Percentiles rank a stretch among this genome's conserved stretches.
Conservation (phyloP, 2,113 vertebrate species). For the Rafetus swinhoei region DNA sequence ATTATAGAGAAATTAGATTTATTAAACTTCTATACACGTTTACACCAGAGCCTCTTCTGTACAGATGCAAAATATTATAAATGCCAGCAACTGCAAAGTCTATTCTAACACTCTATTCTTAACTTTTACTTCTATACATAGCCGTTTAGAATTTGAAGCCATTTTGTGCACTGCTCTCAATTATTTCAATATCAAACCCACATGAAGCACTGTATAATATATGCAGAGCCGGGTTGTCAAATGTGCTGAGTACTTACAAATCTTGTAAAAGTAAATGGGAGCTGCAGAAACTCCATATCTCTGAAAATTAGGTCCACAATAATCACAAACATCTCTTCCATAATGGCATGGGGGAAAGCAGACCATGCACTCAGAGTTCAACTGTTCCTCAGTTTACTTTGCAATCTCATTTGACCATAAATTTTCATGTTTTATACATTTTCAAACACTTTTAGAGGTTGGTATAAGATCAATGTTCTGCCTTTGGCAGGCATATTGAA, state of each 20-base stretch:
- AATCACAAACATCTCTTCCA: rapidly evolving
- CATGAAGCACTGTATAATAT: not conserved
- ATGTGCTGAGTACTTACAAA: not conserved
- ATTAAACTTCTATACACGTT: not conserved
- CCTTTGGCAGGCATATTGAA: not conserved
- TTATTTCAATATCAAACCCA: not conserved
- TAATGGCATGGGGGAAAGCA: not conserved
- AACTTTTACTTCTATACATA: not conserved
- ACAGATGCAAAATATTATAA: not conserved
- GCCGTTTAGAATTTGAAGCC: not conserved
- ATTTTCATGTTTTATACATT: not conserved
- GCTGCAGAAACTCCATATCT: not conserved
- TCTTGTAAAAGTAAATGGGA: not conserved
- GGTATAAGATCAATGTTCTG: not conserved
- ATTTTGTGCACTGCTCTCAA: not conserved
- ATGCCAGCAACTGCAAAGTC: not conserved
- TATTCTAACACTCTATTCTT: not conserved
- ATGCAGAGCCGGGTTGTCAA: rapidly evolving
- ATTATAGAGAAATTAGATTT: no score
- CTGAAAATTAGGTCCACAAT: not conserved
- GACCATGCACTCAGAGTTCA: rapidly evolving
- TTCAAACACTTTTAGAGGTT: not conserved
- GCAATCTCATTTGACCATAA: not conserved
- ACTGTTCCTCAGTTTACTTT: not conserved
- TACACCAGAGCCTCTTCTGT: not conserved